Conservation (phyloP, 2,888 invertebrate genomes). For the Standfussiana lucernea region DNA sequence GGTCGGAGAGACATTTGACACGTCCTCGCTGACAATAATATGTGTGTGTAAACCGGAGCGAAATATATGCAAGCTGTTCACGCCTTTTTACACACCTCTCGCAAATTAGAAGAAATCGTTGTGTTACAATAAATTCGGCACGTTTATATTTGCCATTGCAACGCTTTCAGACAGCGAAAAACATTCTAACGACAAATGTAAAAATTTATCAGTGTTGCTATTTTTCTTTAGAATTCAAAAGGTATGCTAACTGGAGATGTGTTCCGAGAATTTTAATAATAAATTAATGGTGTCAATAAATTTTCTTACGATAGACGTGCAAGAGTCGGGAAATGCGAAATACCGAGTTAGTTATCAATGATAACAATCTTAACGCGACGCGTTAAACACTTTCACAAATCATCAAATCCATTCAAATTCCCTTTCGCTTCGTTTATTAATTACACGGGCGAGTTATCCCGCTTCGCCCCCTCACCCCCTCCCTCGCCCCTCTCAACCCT, state of each 20-base stretch:
- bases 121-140: constrained; percentile 22
- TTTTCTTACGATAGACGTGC: constrained; percentile 22
- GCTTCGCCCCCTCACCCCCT: constrained; percentile 54
- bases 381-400: constrained; percentile 78
- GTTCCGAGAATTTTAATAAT: constrained; percentile 55
- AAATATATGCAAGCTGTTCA: constrained; percentile 72
- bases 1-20: constrained; percentile 88
- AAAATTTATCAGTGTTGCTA: constrained; percentile 43
- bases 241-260: constrained; percentile 34
- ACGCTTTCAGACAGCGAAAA: constrained; percentile 12
- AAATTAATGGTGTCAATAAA: constrained; percentile 54
- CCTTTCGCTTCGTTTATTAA: constrained; percentile 85
- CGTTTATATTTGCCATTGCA: constrained; percentile 17
- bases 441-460: constrained; percentile 81
- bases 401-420: constrained; percentile 81
- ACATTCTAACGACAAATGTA: constrained; percentile 8
- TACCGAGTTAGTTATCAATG: constrained; percentile 52
- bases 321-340: constrained; percentile 30
- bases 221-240: constrained; percentile 39
- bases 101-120: constrained; percentile 41
- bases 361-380: constrained; percentile 62
- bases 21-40: constrained; percentile 85
- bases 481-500: constrained; percentile 67
- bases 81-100: constrained; percentile 52
- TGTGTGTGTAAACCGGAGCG: constrained; percentile 79